Conservation (phyloP, 2,888 invertebrate genomes). For the Cheilosia vernalis region DNA sequence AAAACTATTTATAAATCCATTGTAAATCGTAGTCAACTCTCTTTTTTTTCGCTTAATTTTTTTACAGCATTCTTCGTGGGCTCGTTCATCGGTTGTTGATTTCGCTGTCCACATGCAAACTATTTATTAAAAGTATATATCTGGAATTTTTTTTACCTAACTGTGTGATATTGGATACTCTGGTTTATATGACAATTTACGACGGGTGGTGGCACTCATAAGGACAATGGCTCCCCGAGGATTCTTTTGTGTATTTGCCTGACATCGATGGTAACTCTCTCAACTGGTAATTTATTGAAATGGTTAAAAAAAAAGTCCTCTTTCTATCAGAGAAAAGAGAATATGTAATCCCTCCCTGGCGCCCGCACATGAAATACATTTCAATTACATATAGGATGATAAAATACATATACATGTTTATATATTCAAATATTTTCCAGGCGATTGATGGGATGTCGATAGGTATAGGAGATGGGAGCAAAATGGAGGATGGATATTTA, state of each 20-base stretch:
- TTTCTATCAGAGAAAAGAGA: constrained; percentile 33
- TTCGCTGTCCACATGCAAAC: constrained; percentile 64
- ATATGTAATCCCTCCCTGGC: constrained; percentile 50
- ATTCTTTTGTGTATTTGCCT: constrained; percentile 16
- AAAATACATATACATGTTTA: constrained; percentile 12
- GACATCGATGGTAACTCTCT: constrained; percentile 43
- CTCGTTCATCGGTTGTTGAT: constrained; percentile 70
- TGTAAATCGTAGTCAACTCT: constrained; percentile 32
- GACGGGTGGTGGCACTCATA: not conserved
- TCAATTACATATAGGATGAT: constrained; percentile 63
- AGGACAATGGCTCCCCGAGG: constrained; percentile 43
- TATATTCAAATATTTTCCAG: constrained; percentile 3
- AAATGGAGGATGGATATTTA: constrained; percentile 50
- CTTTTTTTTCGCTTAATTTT: not conserved
- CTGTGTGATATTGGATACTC: constrained; percentile 5
- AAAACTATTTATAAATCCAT: constrained; percentile 6
- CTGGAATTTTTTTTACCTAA: constrained; percentile 29
- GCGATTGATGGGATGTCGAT: constrained; percentile 65
- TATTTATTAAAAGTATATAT: constrained; percentile 59
- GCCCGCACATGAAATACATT: constrained; percentile 58
- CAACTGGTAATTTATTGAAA: constrained; percentile 66
- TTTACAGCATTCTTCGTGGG: constrained; percentile 32
- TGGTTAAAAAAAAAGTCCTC: constrained; percentile 60
- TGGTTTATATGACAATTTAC: constrained; percentile 28
- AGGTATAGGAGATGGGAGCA: constrained; percentile 13